Evolutionary conservation across 2,888 invertebrate species (phyloP), one percentile per base, ranked within the genome.

Genomic region (Geotrupes spiniger): DNA sequence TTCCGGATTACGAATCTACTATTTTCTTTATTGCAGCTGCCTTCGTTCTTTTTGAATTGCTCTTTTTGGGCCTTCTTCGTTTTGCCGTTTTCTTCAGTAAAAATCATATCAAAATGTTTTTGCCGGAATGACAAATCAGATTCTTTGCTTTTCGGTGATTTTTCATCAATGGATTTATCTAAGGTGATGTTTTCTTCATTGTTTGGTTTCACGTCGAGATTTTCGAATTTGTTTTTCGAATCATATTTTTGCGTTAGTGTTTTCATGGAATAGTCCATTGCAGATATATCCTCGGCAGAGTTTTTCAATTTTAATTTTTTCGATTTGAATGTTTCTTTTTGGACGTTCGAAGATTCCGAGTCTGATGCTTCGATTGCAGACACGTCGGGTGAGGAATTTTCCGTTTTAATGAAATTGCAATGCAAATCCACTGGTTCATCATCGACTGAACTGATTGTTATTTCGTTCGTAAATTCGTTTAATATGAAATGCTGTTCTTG

Each of bases 61-160:
- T 44, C 33, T 14, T 45, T 41, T 6, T 26, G 25, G n/a, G 42
- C 42, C 26, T 50, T 50, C 25, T 21, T 36, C 17, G 33, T 25
- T 46, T 50, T 50, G 41, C 45, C 41, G 26, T 40, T 42, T 10
- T 50, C 45, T 41, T 46, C 46, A 50, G 45, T 41, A 50, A 45
- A 45, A 41, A 50, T 37, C 37, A 40, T 41, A 25, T 50, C 49
- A 50, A 44, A 6, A 21, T 6, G 4, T 4, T 21, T 21, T 21
- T 21, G 21, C 4, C 21, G 21, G 6, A 21, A 21, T 21, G 6
- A 21, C 21, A 21, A 21, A 6, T 21, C 6, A 21, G n/a, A n/a
- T n/a, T n/a, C n/a, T n/a, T 21, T 6, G 21, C 21, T 21, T 3
- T 21, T 21, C 6, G 21, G 3, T n/a, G n/a, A n/a, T n/a, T n/a